Evolutionary conservation across 1,140 invertebrate genomes (phyloP), one percentile per base, ranked within the genome.

Genomic region (Grapholita molesta): DNA sequence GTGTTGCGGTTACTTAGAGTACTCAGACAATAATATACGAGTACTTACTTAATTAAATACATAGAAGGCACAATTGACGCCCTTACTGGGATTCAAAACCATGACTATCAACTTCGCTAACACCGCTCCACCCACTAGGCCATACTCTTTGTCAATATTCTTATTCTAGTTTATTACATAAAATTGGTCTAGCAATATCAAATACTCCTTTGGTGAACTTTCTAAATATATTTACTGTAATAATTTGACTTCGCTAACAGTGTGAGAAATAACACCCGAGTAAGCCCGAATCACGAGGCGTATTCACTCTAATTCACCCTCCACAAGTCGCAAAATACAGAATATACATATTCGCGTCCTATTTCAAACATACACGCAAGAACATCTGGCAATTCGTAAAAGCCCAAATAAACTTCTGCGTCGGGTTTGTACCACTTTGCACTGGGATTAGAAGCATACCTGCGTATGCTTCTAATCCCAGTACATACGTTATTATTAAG

Each of bases 251-350:
- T 18, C 9, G 7, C 42, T 6, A 21, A 38, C 18, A 48, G n/a
- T 48, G 0, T 18, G 42, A 48, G 18, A 4, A 30, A 7, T 4
- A 30, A 21, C 18, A 48, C 42, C 42, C 21, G 42, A 48, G 21
- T 48, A n/a, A 21, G 42, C 18, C 15, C 18, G 3, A 48, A 48
- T 48, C 42, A 21, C 15, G 6, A 48, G 12, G 18, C 15, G 18
- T 21, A 21, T 48, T 21, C 21, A 48, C 42, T 48, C 42, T 48
- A 21, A 48, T 21, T 18, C 71, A 66, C 64, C 69, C 68, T 70
- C 73, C 64, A 74, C 70, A 66, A 30, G 72, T 18, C 38, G 6
- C 42, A 48, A 48, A 48, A 21, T 21, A 18, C 42, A 2, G 18
- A 48, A 9, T 21, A 48, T 25, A 61, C 24, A 28, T 61, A 61